phyloP scores from a whole-genome alignment of 2,113 vertebrate genomes.

The Scolopax mira region DNA sequence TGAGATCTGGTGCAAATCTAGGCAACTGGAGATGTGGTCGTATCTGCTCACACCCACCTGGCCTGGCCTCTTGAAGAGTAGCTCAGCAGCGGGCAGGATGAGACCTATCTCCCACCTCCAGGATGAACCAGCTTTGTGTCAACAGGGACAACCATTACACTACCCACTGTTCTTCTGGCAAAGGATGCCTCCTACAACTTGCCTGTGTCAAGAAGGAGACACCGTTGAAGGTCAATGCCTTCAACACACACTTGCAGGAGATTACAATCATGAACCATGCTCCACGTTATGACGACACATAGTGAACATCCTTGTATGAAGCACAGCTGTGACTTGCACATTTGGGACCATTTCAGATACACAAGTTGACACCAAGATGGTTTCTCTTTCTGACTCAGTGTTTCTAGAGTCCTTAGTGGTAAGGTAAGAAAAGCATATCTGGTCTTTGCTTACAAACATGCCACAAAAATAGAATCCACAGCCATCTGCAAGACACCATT shows the following conservation, averaged over 20 bases:
- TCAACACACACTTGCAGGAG: neutral
- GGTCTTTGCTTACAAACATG: neutral
- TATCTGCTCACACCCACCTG: fast-evolving
- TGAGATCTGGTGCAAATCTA: fast-evolving
- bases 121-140: neutral
- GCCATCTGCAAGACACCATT: neutral
- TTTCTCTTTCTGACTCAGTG: neutral
- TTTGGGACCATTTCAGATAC: neutral
- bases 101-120: neutral
- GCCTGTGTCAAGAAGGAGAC: neutral
- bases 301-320: neutral
- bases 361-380: neutral
- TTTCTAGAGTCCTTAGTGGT: neutral
- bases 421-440: neutral
- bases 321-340: neutral
- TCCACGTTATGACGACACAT: neutral
- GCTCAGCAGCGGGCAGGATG: neutral
- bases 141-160: fast-evolving
- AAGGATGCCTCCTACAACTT: neutral
- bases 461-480: neutral
- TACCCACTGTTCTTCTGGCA: neutral
- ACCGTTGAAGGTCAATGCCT: neutral
- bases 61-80: neutral
- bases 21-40: neutral
- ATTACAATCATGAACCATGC: neutral